Base-by-base conservation (phyloP, 2,888 invertebrate genomes). In the Tethea ocularis region DNA sequence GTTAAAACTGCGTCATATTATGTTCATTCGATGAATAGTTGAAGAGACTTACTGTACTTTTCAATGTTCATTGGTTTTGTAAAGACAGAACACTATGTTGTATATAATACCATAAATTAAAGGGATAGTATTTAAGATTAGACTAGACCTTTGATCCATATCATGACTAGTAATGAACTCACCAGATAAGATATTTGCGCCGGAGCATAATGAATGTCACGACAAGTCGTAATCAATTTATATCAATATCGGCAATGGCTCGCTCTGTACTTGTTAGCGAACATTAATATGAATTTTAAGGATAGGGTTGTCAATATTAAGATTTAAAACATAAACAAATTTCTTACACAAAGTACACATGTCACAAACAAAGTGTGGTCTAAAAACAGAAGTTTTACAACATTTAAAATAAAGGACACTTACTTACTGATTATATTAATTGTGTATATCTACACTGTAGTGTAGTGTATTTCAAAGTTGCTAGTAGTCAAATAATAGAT, bases 201-300 rank as follows among this genome's bases (percentile, higher is more conserved):
- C 80, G 65, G 69, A 67, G 75, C 78, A 83, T 89, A 88, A 89
- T 89, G 87, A 87, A 83, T 83, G 88, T 87, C 85, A 86, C 87
- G 84, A 88, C 87, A 83, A 88, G 83, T 82, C 84, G 79, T 88
- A 87, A 91, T 90, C 91, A 92, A 93, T 93, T 93, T 91, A 92
- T 92, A 92, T 93, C 91, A 93, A 92, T 92, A 93, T 88, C 84
- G 87, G 86, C 89, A 89, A 89, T 91, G 86, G 86, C 68, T 80
- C 74, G 80, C 78, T 84, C 82, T 82, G 83, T 80, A 79, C 86
- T 89, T 91, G 90, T 90, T 90, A 86, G 87, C 79, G 74, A 74
- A 82, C 82, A 87, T 89, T 88, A 88, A 89, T 90, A 86, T 88
- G 87, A 89, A 89, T 85, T 89, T 87, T 80, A 88, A 77, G 66